Base-by-base conservation (phyloP, 92 coral and sea anemone genomes). In the Zoanthus sociatus region DNA sequence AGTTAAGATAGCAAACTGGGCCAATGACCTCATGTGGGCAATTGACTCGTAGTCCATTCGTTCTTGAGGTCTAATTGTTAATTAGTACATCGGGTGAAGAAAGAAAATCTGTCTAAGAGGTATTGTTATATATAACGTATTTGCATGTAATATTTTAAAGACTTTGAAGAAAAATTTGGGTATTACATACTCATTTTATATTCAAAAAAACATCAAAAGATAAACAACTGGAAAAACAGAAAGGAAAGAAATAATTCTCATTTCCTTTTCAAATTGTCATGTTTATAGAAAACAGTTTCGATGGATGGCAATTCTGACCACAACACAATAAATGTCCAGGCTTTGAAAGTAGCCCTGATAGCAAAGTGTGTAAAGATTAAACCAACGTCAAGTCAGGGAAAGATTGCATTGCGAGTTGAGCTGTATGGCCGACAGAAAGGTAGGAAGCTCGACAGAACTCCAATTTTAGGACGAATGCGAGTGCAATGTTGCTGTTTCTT, bases 301-400 rank as follows among this genome's bases (percentile, higher is more conserved):
- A 26, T 77, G 53, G 14, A 21, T 1, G 82, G 82, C 33, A 77
- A 77, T 31, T 54, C 66, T 32, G 56, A 77, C n/a, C 46, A 77
- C 18, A 1, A 26, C 15, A 11, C 32, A 26, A 77, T 77, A 8
- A 33, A 15, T 3, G 82, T 77, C 11, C 45, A 30, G 8, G 0
- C 21, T 1, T 56, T 77, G 48, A 61, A 51, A 13, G 26, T 30
- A 0, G 37, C 37, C 3, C 67, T 26, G 1, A 10, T 77, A 26
- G 82, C 82, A 8, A 77, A 9, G 44, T 77, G 82, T 77, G 45
- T 77, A 42, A 53, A 77, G 46, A 77, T 77, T 16, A 77, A 55
- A 21, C 45, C 82, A 31, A 77, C 82, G 20, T 21, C 82, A 53
- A 31, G 10, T 26, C 14, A 54, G 0, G 68, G 82, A 7, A 77